Evolutionary conservation across 2,797 vertebrate species (phyloP).

Genomic region (Calcarius lapponicus): DNA sequence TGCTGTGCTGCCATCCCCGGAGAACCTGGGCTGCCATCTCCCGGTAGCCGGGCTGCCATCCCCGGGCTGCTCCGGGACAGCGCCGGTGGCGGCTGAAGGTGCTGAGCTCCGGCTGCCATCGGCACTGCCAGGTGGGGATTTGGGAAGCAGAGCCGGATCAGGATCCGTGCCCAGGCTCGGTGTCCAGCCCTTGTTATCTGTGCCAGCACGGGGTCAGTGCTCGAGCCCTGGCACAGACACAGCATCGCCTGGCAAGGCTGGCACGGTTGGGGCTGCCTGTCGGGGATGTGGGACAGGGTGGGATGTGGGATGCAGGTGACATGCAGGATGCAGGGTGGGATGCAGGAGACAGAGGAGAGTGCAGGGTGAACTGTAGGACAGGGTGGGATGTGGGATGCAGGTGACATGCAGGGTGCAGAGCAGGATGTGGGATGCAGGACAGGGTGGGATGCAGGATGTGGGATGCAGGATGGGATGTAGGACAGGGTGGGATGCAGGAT

Average conservation of each 20-base stretch:
- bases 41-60: background rate
- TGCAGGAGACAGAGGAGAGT: background rate
- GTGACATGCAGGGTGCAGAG: background rate
- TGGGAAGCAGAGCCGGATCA: fast-evolving
- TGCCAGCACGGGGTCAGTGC: background rate
- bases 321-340: no score
- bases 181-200: fast-evolving
- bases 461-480: background rate
- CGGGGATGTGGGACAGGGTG: background rate
- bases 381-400: no score
- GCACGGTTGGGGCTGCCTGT: fast-evolving
- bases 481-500: background rate
- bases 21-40: no score
- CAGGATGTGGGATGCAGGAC: no score
- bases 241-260: fast-evolving
- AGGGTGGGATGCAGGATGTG: background rate
- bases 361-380: background rate
- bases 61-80: background rate
- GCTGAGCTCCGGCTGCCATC: fast-evolving
- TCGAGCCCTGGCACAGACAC: fast-evolving
- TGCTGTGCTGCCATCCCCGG: background rate
- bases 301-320: no score
- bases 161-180: fast-evolving
- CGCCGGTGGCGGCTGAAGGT: fast-evolving
- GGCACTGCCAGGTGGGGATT: background rate